Conservation (phyloP, 2,113 vertebrate species). For the Halichoerus grypus region DNA sequence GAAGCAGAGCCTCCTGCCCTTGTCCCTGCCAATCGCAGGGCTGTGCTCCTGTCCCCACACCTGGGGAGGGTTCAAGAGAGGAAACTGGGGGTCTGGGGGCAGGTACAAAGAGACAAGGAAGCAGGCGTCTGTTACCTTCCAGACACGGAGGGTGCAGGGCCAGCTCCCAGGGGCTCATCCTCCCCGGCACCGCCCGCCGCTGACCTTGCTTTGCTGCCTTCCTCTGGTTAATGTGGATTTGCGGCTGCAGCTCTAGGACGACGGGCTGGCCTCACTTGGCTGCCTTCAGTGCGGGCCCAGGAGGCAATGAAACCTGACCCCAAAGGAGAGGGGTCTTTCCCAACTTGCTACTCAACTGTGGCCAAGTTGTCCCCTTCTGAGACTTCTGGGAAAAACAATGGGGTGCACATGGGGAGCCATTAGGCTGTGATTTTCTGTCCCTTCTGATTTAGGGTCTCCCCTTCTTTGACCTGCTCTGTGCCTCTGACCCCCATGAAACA, state of each 20-base stretch:
- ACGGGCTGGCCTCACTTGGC: not conserved
- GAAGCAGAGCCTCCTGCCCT: not conserved
- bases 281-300: not conserved
- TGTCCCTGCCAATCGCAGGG: not conserved
- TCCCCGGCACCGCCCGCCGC: not conserved
- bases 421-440: not conserved
- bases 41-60: not conserved
- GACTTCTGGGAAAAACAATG: not conserved
- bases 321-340: not conserved
- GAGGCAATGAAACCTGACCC: not conserved
- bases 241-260: not conserved
- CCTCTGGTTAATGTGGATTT: not conserved
- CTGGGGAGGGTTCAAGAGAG: not conserved
- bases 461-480: not conserved
- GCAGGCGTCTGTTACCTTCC: not conserved
- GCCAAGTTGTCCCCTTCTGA: not conserved
- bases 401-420: not conserved
- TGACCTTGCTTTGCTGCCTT: not conserved
- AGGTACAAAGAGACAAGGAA: not conserved
- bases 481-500: not conserved
- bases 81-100: not conserved
- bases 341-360: not conserved
- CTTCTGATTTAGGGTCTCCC: not conserved
- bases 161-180: not conserved
- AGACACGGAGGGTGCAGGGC: rapidly evolving